Evolutionary conservation across 2,113 vertebrate genomes (phyloP), one percentile per base, ranked within the genome.

Genomic region (Prolemur simus): DNA sequence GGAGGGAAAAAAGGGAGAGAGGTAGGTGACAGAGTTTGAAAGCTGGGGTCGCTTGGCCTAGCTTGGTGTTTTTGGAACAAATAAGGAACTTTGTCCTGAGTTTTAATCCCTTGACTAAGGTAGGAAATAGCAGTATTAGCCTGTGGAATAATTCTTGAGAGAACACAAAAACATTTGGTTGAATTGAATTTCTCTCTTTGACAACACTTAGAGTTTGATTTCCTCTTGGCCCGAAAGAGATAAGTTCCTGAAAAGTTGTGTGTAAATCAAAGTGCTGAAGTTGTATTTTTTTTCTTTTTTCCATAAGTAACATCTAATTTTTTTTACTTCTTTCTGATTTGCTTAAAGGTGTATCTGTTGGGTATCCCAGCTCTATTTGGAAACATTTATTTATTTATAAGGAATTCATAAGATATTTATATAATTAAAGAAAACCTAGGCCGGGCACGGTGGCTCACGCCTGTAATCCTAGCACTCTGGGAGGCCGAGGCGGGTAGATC

Each of bases 261-360:
- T 74, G 17, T 37, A 42, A 58, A 49, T 82, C 77, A 49, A 92
- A 94, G 84, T 49, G 25, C 21, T 64, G 68, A n/a, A n/a, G 34
- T 69, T 77, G 29, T 69, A 74, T 42, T 56, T 52, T 76, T 87
- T 86, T 56, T 74, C 83, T 86, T 74, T 88, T 86, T 93, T 96
- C 21, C 69, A 8, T 60, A 74, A 84, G 32, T 42, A 76, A 69
- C n/a, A 68, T 80, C 32, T 83, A 54, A 80, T 54, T 87, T 77
- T 78, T 94, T 42, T 92, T 1, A 20, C n/a, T 34, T 56, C 23
- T 63, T 32, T 56, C 17, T 58, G 42, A 87, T 87, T 87, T 92
- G 37, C 42, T 94, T 71, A 73, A 58, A 94, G 9, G 13, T 64
- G 1, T 84, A 39, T 73, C 64, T 87, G 42, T 87, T 39, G 96